Conservation (phyloP, 92 coral and sea anemone species). For the Palythoa heliodiscus region DNA sequence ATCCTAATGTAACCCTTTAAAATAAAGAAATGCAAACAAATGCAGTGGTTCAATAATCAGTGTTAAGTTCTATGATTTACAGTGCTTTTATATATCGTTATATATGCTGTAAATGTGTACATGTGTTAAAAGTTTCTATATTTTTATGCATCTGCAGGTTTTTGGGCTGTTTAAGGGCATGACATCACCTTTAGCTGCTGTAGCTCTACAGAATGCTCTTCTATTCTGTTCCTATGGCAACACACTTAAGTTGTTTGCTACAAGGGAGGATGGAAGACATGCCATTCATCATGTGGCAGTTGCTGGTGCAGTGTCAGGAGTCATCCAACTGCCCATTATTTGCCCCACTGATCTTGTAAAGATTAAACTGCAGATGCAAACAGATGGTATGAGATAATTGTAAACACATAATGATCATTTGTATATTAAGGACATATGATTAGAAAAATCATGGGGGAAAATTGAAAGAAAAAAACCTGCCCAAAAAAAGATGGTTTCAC, state of each 20-base stretch:
- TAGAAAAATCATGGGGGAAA: too few relatives aligned
- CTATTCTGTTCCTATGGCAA: slow-evolving; percentile 78
- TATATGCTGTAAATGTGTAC: background rate
- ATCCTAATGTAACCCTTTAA: too few relatives aligned
- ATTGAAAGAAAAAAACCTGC: too few relatives aligned
- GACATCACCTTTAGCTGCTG: slow-evolving; percentile 78
- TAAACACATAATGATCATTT: too few relatives aligned
- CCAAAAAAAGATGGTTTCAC: too few relatives aligned
- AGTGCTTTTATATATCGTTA: background rate
- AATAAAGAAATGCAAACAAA: background rate
- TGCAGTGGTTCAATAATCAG: background rate
- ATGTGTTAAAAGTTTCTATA: background rate
- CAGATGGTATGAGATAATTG: slow-evolving; percentile 64
- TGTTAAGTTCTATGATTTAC: too few relatives aligned
- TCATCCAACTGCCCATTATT: slow-evolving; percentile 71
- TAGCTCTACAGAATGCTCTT: slow-evolving; percentile 81
- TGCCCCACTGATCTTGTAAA: slow-evolving; percentile 90
- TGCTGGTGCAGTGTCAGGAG: slow-evolving; percentile 88
- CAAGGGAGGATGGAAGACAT: slow-evolving; percentile 50
- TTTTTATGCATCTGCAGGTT: slow-evolving; percentile 42
- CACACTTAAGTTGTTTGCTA: slow-evolving; percentile 59
- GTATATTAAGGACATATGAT: too few relatives aligned
- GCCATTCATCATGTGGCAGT: slow-evolving; percentile 66
- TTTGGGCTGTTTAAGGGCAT: slow-evolving; percentile 86
- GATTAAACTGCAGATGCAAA: slow-evolving; percentile 95